phyloP scores from a whole-genome alignment of 23 tunicate species.

The Phallusia fumigata region DNA sequence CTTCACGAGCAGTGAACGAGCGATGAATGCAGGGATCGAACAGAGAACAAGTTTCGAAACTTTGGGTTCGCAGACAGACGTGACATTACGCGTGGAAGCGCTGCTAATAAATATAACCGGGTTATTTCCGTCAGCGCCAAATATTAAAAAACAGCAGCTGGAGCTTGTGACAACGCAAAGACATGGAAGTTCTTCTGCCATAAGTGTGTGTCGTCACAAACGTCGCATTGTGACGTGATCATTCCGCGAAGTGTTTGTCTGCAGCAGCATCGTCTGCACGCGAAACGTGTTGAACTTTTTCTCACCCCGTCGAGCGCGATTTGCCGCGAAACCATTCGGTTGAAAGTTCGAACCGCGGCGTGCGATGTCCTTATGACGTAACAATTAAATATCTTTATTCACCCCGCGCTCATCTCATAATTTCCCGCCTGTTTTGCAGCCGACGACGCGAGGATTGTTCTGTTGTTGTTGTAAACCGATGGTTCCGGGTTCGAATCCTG shows the following conservation, averaged over 20 bases:
- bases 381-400: not conserved
- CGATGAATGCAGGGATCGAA: no score
- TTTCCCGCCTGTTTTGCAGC: not conserved
- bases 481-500: not conserved
- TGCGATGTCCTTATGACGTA: not conserved
- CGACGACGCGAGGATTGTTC: not conserved
- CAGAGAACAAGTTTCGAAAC: no score
- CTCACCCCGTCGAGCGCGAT: not conserved
- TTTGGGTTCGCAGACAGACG: no score
- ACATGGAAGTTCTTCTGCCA: no score
- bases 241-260: not conserved
- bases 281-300: not conserved
- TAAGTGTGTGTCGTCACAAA: not conserved
- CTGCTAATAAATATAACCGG: no score
- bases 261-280: not conserved
- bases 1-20: no score
- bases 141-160: no score
- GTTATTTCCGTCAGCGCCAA: no score
- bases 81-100: no score
- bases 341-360: no score
- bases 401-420: not conserved
- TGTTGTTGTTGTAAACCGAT: not conserved
- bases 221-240: slow-evolving; percentile 1
- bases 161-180: no score
- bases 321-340: no score